Percentiles rank a stretch among this genome's conserved stretches.
phyloP scores from a whole-genome alignment of 2,888 invertebrate species.

The Notodonta dromedarius region DNA sequence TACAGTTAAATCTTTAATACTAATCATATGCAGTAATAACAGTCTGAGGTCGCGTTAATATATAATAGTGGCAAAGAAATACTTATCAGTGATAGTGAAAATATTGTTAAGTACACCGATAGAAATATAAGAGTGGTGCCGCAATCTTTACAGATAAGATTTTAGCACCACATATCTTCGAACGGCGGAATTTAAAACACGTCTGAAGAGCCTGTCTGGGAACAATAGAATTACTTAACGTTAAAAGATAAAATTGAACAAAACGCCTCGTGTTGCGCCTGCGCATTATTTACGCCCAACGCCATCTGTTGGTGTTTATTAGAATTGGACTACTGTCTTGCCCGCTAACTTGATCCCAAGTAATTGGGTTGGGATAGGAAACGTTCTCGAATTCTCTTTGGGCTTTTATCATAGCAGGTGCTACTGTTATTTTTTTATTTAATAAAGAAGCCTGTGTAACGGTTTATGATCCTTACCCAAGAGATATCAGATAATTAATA shows the following conservation, averaged over 20 bases:
- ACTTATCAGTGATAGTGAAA: slow-evolving; percentile 22
- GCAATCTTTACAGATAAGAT: slow-evolving; percentile 29
- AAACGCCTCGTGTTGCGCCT: slow-evolving; percentile 3
- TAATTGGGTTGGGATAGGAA: slow-evolving; percentile 11
- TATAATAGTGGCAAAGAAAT: slow-evolving; percentile 34
- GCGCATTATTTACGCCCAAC: slow-evolving; percentile 21
- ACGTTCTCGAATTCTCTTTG: slow-evolving; percentile 3
- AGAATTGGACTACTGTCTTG: slow-evolving; percentile 28
- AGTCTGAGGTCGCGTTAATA: slow-evolving; percentile 50
- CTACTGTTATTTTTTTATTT: not conserved
- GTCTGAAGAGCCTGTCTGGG: slow-evolving; percentile 6
- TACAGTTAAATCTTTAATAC: too few relatives aligned
- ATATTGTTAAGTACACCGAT: slow-evolving; percentile 15
- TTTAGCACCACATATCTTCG: slow-evolving; percentile 20
- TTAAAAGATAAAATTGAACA: slow-evolving; percentile 10
- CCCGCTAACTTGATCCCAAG: slow-evolving; percentile 18
- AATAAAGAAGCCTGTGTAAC: not conserved
- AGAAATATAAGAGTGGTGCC: slow-evolving; percentile 18
- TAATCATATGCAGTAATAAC: not conserved
- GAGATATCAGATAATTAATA: not conserved
- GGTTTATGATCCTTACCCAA: not conserved
- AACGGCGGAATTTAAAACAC: slow-evolving; percentile 17
- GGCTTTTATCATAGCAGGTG: not conserved
- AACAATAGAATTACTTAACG: slow-evolving; percentile 7
- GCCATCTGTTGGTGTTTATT: slow-evolving; percentile 42